These are phyloP conservation scores for Mionectes olivaceus DNA, from an alignment of 2,797 vertebrate species.

Conservation along the genomic window DNA sequence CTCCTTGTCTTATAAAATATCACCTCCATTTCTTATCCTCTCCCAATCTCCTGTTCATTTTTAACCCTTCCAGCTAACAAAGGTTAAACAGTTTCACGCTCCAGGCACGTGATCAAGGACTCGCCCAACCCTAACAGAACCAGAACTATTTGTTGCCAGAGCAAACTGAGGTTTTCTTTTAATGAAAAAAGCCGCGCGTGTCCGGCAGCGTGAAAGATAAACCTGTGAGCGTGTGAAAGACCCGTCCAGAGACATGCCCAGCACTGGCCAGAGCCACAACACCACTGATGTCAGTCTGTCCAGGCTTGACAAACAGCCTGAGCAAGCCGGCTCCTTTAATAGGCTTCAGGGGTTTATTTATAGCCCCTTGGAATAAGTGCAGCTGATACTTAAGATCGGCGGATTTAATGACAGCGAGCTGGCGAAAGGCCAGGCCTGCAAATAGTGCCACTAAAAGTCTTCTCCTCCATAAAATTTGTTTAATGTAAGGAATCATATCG, in stretches of 20 bases:
- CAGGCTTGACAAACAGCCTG: constrained; percentile 17
- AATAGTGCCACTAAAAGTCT: constrained; percentile 74
- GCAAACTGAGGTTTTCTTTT: background rate
- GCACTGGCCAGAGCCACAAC: background rate
- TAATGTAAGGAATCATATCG: constrained; percentile 72
- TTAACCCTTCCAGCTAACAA: background rate
- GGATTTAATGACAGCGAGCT: constrained; percentile 73
- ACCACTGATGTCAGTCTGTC: background rate
- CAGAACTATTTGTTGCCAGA: fast-evolving
- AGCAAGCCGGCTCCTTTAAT: constrained; percentile 50
- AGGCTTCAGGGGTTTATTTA: constrained; percentile 68
- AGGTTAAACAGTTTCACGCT: background rate
- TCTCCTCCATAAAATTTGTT: constrained; percentile 69
- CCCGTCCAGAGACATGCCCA: background rate
- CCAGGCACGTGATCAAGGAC: background rate
- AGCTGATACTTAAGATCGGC: constrained; percentile 74
- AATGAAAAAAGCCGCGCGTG: background rate
- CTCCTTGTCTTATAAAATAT: background rate
- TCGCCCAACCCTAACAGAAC: background rate
- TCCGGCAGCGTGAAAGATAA: background rate
- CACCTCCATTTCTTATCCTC: background rate
- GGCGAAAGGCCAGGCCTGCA: constrained; percentile 69
- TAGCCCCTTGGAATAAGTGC: constrained; percentile 75
- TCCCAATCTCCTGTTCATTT: background rate
- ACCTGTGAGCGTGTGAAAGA: background rate